These are phyloP conservation scores for Gymnoscelis rufifasciata DNA, from an alignment of 2,888 invertebrate genomes.

Conservation along the genomic window DNA sequence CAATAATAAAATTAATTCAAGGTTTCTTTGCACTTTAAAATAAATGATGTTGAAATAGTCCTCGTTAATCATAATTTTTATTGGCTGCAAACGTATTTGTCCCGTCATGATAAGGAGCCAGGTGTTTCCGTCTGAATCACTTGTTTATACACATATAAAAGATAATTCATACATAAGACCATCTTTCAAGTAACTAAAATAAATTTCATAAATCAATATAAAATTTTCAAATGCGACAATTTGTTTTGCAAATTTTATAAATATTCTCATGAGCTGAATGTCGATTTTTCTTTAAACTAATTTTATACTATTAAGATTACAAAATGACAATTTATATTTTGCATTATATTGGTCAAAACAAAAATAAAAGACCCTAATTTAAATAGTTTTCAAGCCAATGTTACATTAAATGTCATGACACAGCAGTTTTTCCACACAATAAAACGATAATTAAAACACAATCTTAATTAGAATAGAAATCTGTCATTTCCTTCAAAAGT, in stretches of 20 bases:
- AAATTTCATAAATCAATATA: background rate
- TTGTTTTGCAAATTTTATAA: too few relatives aligned
- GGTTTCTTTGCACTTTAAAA: constrained; percentile 19
- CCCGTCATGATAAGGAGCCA: constrained; percentile 14
- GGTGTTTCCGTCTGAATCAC: constrained; percentile 16
- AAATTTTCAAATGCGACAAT: too few relatives aligned
- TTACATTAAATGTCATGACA: background rate
- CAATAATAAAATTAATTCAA: constrained; percentile 10
- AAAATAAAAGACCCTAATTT: background rate
- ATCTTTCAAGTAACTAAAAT: too few relatives aligned
- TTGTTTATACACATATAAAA: background rate
- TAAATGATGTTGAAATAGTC: constrained; percentile 11
- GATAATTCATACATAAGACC: too few relatives aligned
- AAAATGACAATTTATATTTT: too few relatives aligned
- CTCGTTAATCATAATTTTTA: constrained; percentile 15
- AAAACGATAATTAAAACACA: constrained; percentile 24
- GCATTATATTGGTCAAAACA: background rate
- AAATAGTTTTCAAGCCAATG: background rate
- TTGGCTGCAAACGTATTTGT: constrained; percentile 17
- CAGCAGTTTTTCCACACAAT: constrained; percentile 1
- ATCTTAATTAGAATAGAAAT: constrained; percentile 42
- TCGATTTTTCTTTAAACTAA: too few relatives aligned
- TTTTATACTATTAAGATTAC: too few relatives aligned
- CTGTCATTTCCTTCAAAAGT: constrained; percentile 42
- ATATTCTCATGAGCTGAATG: too few relatives aligned